Base-by-base conservation (phyloP, 2,888 invertebrate genomes). In the Amorpha juglandis region DNA sequence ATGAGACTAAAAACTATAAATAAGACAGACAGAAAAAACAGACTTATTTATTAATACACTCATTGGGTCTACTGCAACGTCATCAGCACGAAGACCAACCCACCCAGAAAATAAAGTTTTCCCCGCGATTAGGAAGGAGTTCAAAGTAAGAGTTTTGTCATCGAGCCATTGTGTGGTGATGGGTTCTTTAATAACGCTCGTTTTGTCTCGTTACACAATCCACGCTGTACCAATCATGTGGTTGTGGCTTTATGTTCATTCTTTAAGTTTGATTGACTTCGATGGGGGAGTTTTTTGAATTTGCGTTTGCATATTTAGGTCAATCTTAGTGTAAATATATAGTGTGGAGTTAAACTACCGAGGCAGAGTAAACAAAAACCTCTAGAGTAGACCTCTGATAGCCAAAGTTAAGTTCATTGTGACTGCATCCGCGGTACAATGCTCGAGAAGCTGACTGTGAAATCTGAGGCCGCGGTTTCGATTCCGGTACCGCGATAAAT, bases 141-240 rank as follows among this genome's bases (percentile, higher is more conserved):
- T 91, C 90, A 91, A 91, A 91, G 90, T 86, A 81, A 84, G 88
- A 91, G 87, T 87, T 88, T 87, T 89, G 90, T 88, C 89, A 89
- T 90, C 76, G 84, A 80, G 81, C 83, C 81, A 88, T 91, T 90
- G 90, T 90, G 75, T 70, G 70, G 76, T 70, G 83, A 84, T 84
- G 84, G 86, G 84, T 78, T 82, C 84, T 83, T 82, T 87, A 87
- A 88, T 88, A 87, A 82, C 82, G 72, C 74, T 64, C 77, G 81
- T 78, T 81, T 82, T 80, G 82, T 82, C 73, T 73, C 68, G 50
- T 42, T 64, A 45, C 45, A 64, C 47, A 53, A 53, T 64, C 47
- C 45, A 27, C 42, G 35, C 35, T 58, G 58, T 66, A 53, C 63
- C 47, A n/a, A 33, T 33, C 51, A 27, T 21, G 63, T 35, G 45